Percentiles rank a stretch among this genome's conserved stretches.
Conservation (phyloP, 2,888 invertebrate species). For the Ischnura elegans region DNA sequence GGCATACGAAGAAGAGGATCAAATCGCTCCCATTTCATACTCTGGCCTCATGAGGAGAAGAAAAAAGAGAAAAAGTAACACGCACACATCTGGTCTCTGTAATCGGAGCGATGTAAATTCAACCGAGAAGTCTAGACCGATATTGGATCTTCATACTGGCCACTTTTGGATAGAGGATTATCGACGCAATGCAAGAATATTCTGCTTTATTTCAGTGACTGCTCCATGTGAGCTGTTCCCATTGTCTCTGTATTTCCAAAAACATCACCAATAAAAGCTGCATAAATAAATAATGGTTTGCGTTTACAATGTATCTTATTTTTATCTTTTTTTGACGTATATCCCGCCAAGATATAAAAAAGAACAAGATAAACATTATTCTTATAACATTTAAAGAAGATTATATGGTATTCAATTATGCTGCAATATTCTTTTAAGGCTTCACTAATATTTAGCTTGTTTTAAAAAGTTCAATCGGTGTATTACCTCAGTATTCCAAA, state of each 20-base stretch:
- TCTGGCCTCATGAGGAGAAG: not conserved
- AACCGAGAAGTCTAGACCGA: not conserved
- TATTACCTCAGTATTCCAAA: too few relatives aligned
- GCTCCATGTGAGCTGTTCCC: not conserved
- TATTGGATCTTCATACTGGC: not conserved
- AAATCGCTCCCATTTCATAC: slow-evolving; percentile 17
- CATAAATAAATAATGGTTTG: too few relatives aligned
- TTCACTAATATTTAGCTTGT: too few relatives aligned
- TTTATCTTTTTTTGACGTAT: too few relatives aligned
- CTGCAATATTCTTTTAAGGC: too few relatives aligned
- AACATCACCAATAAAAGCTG: not conserved
- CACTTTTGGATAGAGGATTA: not conserved
- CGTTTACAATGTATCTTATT: too few relatives aligned
- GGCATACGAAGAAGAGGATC: not conserved
- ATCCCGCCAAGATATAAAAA: too few relatives aligned
- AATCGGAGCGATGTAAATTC: not conserved
- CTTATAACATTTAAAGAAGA: too few relatives aligned
- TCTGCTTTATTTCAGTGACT: not conserved
- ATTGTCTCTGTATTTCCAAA: not conserved
- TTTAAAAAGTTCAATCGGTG: too few relatives aligned
- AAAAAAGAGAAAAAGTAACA: not conserved
- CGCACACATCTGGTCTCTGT: not conserved
- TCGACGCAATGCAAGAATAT: not conserved
- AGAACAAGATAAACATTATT: too few relatives aligned
- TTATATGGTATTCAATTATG: too few relatives aligned